Percentiles rank a stretch among this genome's conserved stretches.
Evolutionary conservation across 2,888 invertebrate genomes (phyloP).

Genomic region (Cataglyphis albicans): DNA sequence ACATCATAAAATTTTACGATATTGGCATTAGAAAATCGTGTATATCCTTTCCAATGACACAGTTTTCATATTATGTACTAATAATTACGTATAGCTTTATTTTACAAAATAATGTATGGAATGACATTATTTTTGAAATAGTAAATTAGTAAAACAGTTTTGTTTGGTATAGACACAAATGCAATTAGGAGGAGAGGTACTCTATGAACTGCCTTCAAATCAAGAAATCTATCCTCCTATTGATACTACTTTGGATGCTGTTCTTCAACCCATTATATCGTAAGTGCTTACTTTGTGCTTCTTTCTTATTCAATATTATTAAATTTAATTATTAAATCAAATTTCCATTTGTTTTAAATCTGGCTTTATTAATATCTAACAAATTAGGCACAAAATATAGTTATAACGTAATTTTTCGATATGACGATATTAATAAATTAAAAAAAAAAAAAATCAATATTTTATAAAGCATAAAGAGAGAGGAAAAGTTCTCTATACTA

Average conservation of each 20-base stretch:
- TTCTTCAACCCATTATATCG: conserved; percentile 86
- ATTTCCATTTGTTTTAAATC: conserved; percentile 46
- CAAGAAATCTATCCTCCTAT: conserved; percentile 83
- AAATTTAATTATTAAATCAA: conserved; percentile 49
- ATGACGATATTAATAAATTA: conserved; percentile 4
- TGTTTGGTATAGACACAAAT: conserved; percentile 85
- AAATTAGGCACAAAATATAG: conserved; percentile 43
- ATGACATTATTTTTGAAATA: conserved; percentile 57
- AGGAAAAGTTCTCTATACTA: conserved; percentile 2
- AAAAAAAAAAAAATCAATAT: conserved; percentile 13
- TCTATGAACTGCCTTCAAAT: conserved; percentile 84
- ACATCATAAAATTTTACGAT: background rate
- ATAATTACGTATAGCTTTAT: conserved; percentile 7
- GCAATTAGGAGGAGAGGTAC: conserved; percentile 84
- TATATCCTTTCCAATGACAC: background rate
- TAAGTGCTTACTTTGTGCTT: conserved; percentile 80
- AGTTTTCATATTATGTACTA: conserved; percentile 18
- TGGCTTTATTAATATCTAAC: conserved; percentile 73
- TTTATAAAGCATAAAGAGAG: background rate
- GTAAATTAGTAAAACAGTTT: conserved; percentile 80
- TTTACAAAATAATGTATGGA: conserved; percentile 60
- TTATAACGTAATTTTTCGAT: conserved; percentile 27
- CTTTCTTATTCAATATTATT: conserved; percentile 34
- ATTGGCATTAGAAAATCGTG: background rate
- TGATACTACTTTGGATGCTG: conserved; percentile 85